Percentiles rank a stretch among this genome's conserved stretches.
phyloP scores from a whole-genome alignment of 2,797 vertebrate species.

The Sphenopsis melanotis region DNA sequence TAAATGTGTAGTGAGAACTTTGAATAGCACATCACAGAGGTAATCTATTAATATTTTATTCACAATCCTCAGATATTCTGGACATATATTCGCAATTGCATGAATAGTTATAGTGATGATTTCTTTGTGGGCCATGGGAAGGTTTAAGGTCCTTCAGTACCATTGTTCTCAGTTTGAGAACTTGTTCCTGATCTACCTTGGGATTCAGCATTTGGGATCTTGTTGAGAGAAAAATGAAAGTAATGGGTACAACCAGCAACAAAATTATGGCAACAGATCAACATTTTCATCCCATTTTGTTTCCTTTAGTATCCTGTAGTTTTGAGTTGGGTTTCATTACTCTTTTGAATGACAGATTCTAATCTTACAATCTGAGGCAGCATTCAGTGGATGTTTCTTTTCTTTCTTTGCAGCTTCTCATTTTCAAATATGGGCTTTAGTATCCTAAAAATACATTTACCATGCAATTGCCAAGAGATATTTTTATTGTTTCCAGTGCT shows the following conservation, averaged over 20 bases:
- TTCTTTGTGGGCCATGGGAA: not conserved
- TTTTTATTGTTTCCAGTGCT: conserved; percentile 55
- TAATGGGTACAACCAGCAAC: not conserved
- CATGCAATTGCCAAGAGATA: not conserved
- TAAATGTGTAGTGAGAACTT: not conserved
- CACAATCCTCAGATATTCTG: not conserved
- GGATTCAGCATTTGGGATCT: not conserved
- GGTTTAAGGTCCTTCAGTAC: not conserved
- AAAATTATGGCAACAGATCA: not conserved
- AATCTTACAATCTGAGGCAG: not conserved
- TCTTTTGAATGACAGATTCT: not conserved
- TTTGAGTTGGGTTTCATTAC: not conserved
- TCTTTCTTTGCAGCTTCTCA: not conserved
- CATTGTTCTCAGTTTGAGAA: not conserved
- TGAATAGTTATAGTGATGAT: not conserved
- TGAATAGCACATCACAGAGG: not conserved
- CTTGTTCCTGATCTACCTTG: not conserved
- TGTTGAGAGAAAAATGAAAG: not conserved
- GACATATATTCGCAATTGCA: not conserved
- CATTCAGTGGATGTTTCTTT: not conserved
- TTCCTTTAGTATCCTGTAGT: not conserved
- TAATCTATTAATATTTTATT: not conserved
- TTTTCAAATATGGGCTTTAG: not conserved
- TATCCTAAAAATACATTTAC: not conserved
- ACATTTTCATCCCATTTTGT: not conserved